Conservation (phyloP, 2,113 vertebrate genomes). For the Nymphicus hollandicus region DNA sequence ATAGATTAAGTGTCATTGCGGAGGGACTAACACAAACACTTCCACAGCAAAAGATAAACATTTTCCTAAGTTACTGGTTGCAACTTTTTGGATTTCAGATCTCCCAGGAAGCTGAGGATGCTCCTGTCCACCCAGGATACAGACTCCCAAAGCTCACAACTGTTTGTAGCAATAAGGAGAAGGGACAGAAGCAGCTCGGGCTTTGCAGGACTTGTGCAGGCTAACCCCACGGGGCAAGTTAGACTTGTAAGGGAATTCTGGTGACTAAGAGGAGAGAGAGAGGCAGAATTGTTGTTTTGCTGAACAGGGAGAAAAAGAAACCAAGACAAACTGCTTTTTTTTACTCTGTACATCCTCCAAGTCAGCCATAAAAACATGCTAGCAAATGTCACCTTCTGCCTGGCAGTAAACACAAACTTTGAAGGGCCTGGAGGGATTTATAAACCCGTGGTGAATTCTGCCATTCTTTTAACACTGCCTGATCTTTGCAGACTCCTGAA, state of each 20-base stretch:
- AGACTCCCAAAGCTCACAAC: neutral
- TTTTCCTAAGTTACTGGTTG: neutral
- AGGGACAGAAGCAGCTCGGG: neutral
- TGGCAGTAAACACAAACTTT: conserved; percentile 37
- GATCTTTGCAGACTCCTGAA: conserved; percentile 17
- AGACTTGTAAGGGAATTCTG: neutral
- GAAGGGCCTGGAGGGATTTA: conserved; percentile 44
- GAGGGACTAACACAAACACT: neutral
- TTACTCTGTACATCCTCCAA: neutral
- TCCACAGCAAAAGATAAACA: neutral
- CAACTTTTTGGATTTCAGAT: neutral
- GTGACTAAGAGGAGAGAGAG: neutral
- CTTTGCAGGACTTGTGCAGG: neutral
- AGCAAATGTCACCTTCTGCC: conserved; percentile 56
- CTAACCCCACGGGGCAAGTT: neutral
- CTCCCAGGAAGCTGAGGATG: neutral
- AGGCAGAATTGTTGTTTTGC: conserved; percentile 15
- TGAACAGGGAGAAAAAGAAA: neutral
- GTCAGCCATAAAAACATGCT: conserved; percentile 27
- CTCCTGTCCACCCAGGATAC: neutral
- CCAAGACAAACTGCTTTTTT: neutral
- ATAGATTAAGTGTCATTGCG: neutral
- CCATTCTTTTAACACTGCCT: neutral
- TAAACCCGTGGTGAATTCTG: neutral
- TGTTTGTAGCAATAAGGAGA: neutral